A percentile compares a stretch with the other conserved stretches of the same genome.
phyloP scores from a whole-genome alignment of 1,140 invertebrate genomes.

The Geopemphigus sp. region DNA sequence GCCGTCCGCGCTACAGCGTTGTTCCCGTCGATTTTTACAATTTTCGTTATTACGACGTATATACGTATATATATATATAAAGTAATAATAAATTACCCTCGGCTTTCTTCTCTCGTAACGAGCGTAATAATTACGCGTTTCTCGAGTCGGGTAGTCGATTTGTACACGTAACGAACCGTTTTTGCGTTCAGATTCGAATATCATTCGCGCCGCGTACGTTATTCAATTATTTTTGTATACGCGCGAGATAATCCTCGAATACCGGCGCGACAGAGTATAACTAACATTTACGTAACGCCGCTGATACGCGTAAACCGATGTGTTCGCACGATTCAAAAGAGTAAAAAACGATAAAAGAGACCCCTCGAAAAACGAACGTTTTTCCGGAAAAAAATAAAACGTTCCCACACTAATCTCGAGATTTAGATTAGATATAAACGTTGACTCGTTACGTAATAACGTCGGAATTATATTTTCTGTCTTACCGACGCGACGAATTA shows the following conservation, averaged over 20 bases:
- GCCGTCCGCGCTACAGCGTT: too few relatives aligned
- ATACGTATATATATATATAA: too few relatives aligned
- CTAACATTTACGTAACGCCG: background rate
- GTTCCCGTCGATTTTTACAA: too few relatives aligned
- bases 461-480: too few relatives aligned
- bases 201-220: background rate
- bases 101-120: background rate
- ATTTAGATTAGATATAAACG: constrained; percentile 22
- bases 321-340: background rate
- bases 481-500: too few relatives aligned
- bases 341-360: background rate
- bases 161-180: too few relatives aligned
- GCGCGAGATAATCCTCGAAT: background rate
- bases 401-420: constrained; percentile 21
- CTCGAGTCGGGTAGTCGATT: background rate
- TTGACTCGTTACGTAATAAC: background rate
- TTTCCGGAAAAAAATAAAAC: background rate
- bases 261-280: background rate
- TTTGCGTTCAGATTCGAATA: background rate
- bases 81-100: background rate
- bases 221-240: background rate
- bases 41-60: too few relatives aligned
- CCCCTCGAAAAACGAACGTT: too few relatives aligned
- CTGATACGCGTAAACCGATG: background rate
- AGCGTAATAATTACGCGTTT: background rate